Base-by-base conservation (phyloP, 2,888 invertebrate genomes). In the Luperina nickerlii region DNA sequence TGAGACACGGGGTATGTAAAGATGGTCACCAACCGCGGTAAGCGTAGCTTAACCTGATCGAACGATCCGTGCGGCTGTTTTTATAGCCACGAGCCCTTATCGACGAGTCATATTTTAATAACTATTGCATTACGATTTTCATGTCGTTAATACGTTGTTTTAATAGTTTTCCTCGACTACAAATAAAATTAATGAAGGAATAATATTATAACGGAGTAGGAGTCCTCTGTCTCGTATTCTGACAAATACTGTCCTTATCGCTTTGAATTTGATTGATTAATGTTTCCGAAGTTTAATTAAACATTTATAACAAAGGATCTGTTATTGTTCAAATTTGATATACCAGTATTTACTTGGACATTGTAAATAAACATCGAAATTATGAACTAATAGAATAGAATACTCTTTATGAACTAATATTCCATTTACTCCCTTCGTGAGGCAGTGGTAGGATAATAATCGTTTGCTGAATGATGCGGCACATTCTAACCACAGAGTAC, bases 401-500 rank as follows among this genome's bases (percentile, higher is more conserved):
- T n/a, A n/a, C n/a, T n/a, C n/a, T n/a, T 32, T 66, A 45, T 42
- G 20, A 54, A 70, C 5, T 51, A 38, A 60, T 18, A 71, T 68
- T 70, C 18, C 32, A 60, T 65, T 76, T 69, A 32, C 1, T 69
- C 13, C 63, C 38, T 70, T 71, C 9, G 65, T 63, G 27, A 66
- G 11, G 5, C 48, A 32, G 20, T 27, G 11, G 42, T 60, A 70
- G 32, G 57, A 78, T 73, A 54, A 57, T 72, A 77, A 73, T 79
- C 65, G 65, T 74, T 68, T 72, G 57, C n/a, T 70, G 70, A 72
- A 67, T 81, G 66, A 83, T 76, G 78, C 67, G 57, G 68, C 76
- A 72, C 70, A 76, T 79, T 81, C 66, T 77, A 18, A 67, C 74
- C 86, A 54, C 73, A 69, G 32, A 78, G 83, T 83, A 86, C 78